Percentiles rank a stretch among this genome's conserved stretches.
These are phyloP conservation scores for Calonectris borealis DNA, from an alignment of 2,113 vertebrate genomes.

Conservation along the genomic window DNA sequence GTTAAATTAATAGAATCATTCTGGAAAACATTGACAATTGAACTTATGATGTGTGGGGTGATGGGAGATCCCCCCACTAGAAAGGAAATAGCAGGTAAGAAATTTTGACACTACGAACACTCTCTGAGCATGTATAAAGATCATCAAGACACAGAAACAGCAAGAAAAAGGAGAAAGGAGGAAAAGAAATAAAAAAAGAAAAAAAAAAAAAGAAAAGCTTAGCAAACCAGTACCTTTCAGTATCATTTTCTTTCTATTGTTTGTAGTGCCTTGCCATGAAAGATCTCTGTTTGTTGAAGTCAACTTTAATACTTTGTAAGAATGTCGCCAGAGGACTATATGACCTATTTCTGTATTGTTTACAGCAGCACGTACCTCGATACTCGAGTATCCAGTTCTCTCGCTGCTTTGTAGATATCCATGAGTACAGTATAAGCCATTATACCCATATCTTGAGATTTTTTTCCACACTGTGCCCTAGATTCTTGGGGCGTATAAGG, in stretches of 20 bases:
- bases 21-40: not conserved
- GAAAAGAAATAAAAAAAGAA: no score
- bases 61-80: not conserved
- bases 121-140: not conserved
- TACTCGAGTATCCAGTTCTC: not conserved
- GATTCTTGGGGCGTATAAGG: not conserved
- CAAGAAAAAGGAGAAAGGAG: not conserved
- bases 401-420: not conserved
- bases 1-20: not conserved
- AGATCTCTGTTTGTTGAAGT: not conserved
- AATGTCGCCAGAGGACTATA: not conserved
- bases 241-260: not conserved
- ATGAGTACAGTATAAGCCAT: not conserved
- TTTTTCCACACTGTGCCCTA: not conserved
- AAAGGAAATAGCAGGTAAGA: not conserved
- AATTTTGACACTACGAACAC: not conserved
- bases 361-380: not conserved
- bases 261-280: not conserved
- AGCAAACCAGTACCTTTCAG: not conserved
- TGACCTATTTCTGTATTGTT: not conserved
- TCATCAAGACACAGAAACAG: not conserved
- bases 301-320: not conserved
- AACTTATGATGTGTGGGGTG: not conserved
- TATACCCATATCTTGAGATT: not conserved
- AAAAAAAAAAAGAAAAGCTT: not conserved